Conservation (phyloP, 2,888 invertebrate species). For the Ormyrus rosae region DNA sequence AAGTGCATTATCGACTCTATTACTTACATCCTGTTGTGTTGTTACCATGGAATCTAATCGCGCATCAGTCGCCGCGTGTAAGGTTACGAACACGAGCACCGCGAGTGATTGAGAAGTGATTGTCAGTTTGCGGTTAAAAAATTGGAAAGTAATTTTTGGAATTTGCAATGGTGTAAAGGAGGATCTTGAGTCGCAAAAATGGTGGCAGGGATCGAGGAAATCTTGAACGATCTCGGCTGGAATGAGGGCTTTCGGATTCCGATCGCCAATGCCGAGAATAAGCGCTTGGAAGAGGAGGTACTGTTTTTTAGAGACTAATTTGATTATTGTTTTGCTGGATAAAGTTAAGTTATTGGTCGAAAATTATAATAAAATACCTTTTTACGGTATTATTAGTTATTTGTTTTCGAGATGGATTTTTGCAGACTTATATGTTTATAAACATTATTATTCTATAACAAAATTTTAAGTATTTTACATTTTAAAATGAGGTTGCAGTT, state of each 20-base stretch:
- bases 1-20: slow-evolving; percentile 30
- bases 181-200: slow-evolving; percentile 54
- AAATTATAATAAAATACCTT: too few relatives aligned
- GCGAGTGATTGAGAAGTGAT: too few relatives aligned
- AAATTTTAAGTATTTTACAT: too few relatives aligned
- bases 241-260: slow-evolving; percentile 87
- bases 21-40: slow-evolving; percentile 13
- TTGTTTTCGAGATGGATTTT: too few relatives aligned
- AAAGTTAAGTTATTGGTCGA: too few relatives aligned
- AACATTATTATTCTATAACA: too few relatives aligned
- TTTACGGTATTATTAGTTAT: background rate
- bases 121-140: slow-evolving; percentile 5
- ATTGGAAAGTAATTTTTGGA: slow-evolving; percentile 8
- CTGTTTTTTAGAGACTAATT: too few relatives aligned
- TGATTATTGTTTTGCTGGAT: too few relatives aligned
- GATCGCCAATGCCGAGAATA: slow-evolving; percentile 86
- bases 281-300: slow-evolving; percentile 78
- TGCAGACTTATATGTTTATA: too few relatives aligned
- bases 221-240: slow-evolving; percentile 85
- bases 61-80: slow-evolving; percentile 14
- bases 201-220: slow-evolving; percentile 79
- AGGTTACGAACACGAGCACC: too few relatives aligned
- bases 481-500: too few relatives aligned
- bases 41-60: slow-evolving; percentile 52
- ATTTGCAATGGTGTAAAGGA: background rate